These are phyloP conservation scores for Polydrusus tereticollis DNA, from an alignment of 2,888 invertebrate genomes.

Conservation along the genomic window DNA sequence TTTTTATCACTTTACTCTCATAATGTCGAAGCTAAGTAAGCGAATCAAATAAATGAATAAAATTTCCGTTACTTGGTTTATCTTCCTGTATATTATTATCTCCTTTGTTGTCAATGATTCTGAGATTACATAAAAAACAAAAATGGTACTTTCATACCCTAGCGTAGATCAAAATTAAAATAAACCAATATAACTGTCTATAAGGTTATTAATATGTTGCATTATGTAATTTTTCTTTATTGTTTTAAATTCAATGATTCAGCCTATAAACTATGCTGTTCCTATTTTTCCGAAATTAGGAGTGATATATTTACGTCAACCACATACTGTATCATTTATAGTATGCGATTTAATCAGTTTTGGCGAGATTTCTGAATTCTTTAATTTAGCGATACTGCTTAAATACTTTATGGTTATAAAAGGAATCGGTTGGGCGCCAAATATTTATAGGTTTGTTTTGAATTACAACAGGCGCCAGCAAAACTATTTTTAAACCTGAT, in stretches of 20 bases:
- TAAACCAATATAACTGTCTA: too few relatives aligned
- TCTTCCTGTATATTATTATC: too few relatives aligned
- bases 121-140: too few relatives aligned
- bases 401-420: slow-evolving; percentile 38
- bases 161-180: too few relatives aligned
- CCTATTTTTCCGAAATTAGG: neutral
- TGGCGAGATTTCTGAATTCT: slow-evolving; percentile 10
- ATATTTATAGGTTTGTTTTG: slow-evolving; percentile 49
- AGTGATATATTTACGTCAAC: neutral
- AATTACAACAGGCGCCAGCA: slow-evolving; percentile 47
- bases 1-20: too few relatives aligned
- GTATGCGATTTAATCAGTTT: neutral
- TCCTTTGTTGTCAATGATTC: too few relatives aligned
- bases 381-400: slow-evolving; percentile 23
- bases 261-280: neutral
- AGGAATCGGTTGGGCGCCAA: slow-evolving; percentile 37
- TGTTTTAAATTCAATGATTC: neutral
- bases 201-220: too few relatives aligned
- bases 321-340: neutral
- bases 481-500: slow-evolving; percentile 40
- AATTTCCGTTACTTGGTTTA: too few relatives aligned
- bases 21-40: too few relatives aligned
- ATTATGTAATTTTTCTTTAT: too few relatives aligned
- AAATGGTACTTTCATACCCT: too few relatives aligned
- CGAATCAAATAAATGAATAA: too few relatives aligned